A percentile compares a stretch with the other conserved stretches of the same genome.
Evolutionary conservation across 1,140 invertebrate genomes (phyloP).

Genomic region (Araneus ventricosus): DNA sequence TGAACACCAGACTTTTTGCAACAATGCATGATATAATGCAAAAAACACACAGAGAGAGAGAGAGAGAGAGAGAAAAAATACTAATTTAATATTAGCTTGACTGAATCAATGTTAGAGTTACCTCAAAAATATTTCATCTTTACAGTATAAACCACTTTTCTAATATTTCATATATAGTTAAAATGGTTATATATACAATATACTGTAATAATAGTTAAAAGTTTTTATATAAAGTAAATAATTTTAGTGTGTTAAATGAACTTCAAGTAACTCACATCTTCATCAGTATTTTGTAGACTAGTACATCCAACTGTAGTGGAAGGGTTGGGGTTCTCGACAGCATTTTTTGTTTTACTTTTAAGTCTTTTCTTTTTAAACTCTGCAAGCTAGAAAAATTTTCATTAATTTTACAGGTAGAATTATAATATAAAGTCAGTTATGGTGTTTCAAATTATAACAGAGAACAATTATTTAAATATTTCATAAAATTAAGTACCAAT

Average conservation of each 20-base stretch:
- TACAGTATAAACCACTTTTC: neutral
- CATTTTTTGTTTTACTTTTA: constrained; percentile 5
- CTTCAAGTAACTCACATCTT: constrained; percentile 1
- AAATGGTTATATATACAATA: neutral
- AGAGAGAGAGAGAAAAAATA: neutral
- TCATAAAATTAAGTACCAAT: too few relatives aligned
- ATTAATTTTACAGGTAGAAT: neutral
- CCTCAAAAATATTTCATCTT: neutral
- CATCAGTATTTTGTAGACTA: neutral
- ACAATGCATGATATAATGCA: too few relatives aligned
- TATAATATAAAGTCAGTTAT: too few relatives aligned
- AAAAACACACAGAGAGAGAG: too few relatives aligned
- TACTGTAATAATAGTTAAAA: neutral
- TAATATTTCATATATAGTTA: neutral
- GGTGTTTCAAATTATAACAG: too few relatives aligned
- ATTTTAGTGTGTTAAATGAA: neutral
- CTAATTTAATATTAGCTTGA: neutral
- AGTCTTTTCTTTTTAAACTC: constrained; percentile 50
- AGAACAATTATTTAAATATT: too few relatives aligned
- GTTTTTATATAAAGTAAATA: neutral
- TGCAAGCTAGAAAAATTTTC: constrained; percentile 33
- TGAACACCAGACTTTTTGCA: too few relatives aligned
- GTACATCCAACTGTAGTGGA: neutral
- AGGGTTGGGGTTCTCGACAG: neutral
- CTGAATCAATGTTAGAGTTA: too few relatives aligned